Conservation (phyloP, 1,140 invertebrate species). For the Drosophila arawakana region DNA sequence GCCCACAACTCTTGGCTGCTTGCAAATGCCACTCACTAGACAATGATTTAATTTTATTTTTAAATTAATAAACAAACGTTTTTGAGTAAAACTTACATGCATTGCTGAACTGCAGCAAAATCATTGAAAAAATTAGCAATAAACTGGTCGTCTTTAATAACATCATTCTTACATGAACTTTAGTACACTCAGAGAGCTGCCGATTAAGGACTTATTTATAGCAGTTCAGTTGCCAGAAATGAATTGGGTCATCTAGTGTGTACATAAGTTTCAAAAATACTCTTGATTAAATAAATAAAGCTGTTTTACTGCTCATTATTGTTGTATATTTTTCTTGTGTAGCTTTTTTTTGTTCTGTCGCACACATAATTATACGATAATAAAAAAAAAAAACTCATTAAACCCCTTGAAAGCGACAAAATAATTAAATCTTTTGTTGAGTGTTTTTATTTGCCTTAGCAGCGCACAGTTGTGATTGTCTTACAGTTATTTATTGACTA, state of each 20-base stretch:
- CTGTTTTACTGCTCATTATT: background rate
- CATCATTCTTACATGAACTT: background rate
- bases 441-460: too few relatives aligned
- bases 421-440: background rate
- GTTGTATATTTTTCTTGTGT: background rate
- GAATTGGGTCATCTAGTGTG: background rate
- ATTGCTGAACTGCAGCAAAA: background rate
- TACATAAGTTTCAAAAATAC: background rate
- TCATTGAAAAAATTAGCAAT: background rate
- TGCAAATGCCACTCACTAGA: background rate
- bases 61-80: background rate
- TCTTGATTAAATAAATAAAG: background rate
- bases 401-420: too few relatives aligned
- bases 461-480: too few relatives aligned
- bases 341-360: background rate
- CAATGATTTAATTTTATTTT: background rate
- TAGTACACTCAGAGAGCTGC: background rate
- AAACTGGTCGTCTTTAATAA: conserved; percentile 6
- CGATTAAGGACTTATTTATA: background rate
- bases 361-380: background rate
- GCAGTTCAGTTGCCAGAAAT: background rate
- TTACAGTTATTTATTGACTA: too few relatives aligned
- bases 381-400: too few relatives aligned
- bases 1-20: background rate
- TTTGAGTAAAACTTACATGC: background rate